Evolutionary conservation across 2,888 invertebrate genomes (phyloP).

Genomic region (Gymnoscelis rufifasciata): DNA sequence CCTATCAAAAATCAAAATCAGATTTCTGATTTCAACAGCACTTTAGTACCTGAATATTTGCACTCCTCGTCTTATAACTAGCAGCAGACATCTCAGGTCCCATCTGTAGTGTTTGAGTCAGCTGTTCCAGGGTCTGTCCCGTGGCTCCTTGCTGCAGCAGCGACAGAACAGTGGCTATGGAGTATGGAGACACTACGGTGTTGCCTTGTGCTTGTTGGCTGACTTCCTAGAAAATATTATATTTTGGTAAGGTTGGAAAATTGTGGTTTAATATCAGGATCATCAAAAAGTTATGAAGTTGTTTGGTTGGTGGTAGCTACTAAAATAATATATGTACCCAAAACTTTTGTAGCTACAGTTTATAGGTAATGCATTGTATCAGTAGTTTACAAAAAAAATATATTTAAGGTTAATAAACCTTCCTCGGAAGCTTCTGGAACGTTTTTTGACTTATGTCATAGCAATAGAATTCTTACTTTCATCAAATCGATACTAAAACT

Average conservation of each 20-base stretch:
- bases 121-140: slow-evolving; percentile 51
- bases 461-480: slow-evolving; percentile 12
- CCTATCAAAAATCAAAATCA: too few species aligned
- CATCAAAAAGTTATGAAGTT: too few species aligned
- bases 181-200: slow-evolving; percentile 67
- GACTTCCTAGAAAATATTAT: slow-evolving; percentile 36
- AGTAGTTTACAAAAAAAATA: too few species aligned
- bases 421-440: too few species aligned
- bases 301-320: too few species aligned
- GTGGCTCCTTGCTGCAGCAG: slow-evolving; percentile 69
- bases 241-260: too few species aligned
- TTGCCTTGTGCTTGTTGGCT: slow-evolving; percentile 43
- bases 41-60: slow-evolving; percentile 51
- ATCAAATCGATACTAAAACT: slow-evolving; percentile 25
- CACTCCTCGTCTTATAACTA: slow-evolving; percentile 39
- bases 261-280: too few species aligned
- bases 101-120: slow-evolving; percentile 50
- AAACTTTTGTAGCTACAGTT: too few species aligned
- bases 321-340: too few species aligned
- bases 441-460: not conserved
- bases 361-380: too few species aligned
- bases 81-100: slow-evolving; percentile 39
- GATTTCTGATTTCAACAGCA: too few species aligned
- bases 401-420: too few species aligned
- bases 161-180: slow-evolving; percentile 61